Evolutionary conservation across 2,888 invertebrate genomes (phyloP).

Genomic region (Parnassius orleans): DNA sequence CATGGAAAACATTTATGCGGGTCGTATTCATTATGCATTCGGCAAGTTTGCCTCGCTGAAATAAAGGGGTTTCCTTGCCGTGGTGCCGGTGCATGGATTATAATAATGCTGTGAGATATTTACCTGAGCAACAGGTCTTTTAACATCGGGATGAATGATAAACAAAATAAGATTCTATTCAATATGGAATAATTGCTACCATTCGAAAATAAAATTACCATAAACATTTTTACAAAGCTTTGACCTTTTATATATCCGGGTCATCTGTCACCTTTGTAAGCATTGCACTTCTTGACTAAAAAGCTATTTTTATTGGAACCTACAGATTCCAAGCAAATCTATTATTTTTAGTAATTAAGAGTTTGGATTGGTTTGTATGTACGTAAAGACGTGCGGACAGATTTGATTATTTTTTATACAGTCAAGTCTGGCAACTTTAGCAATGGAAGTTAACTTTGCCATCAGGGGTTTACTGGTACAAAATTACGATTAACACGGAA

Average conservation of each 20-base stretch:
- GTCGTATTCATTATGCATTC: conserved; percentile 30
- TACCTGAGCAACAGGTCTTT: conserved; percentile 11
- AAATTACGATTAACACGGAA: no score
- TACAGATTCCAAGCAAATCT: no score
- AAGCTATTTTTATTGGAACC: no score
- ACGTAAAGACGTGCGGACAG: no score
- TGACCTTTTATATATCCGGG: not conserved
- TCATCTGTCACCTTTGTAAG: no score
- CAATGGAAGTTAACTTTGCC: no score
- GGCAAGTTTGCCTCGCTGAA: conserved; percentile 5
- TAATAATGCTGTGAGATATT: conserved; percentile 7
- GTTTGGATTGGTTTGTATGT: no score
- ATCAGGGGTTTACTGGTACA: no score
- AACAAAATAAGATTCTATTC: conserved; percentile 9
- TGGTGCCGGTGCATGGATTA: conserved; percentile 5
- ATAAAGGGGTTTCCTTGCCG: conserved; percentile 8
- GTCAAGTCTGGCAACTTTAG: no score
- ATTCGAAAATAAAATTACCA: conserved; percentile 2
- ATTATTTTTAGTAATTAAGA: no score
- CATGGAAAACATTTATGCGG: conserved; percentile 30
- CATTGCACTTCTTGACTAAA: no score
- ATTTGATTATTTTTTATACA: no score
- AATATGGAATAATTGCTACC: conserved; percentile 3
- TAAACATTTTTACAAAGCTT: conserved; percentile 6
- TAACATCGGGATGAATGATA: conserved; percentile 1